Conservation (phyloP, 2,113 vertebrate genomes). For the Carlito syrichta region DNA sequence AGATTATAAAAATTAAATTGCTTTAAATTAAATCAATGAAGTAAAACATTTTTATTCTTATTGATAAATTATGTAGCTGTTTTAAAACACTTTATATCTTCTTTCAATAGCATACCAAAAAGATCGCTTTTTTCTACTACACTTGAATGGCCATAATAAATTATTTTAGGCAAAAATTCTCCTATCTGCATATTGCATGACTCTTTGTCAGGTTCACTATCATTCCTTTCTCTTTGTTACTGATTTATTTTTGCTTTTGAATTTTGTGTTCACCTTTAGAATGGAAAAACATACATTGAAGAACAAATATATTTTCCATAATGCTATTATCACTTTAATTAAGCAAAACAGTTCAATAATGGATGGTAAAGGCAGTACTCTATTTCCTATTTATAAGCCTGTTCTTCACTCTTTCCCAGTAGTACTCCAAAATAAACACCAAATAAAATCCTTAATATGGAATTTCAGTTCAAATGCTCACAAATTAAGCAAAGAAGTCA, state of each 20-base stretch:
- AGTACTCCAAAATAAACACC: conserved; percentile 64
- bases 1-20: conserved; percentile 15
- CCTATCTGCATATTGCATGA: conserved; percentile 63
- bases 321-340: conserved; percentile 41
- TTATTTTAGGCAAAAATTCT: conserved; percentile 48
- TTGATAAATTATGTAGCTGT: conserved; percentile 48
- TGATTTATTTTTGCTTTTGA: conserved; percentile 46
- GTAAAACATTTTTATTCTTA: conserved; percentile 30
- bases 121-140: conserved; percentile 43
- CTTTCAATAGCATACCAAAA: conserved; percentile 42
- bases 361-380: conserved; percentile 40
- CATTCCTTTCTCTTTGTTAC: conserved; percentile 56
- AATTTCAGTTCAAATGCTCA: conserved; percentile 74
- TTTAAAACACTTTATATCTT: conserved; percentile 54
- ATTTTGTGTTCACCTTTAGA: conserved; percentile 37
- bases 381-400: conserved; percentile 48
- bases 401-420: conserved; percentile 44
- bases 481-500: conserved; percentile 75
- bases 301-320: conserved; percentile 22
- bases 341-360: conserved; percentile 41
- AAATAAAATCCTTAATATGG: conserved; percentile 67
- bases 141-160: conserved; percentile 58
- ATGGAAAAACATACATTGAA: conserved; percentile 38
- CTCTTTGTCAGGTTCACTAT: conserved; percentile 57
- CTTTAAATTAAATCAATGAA: conserved; percentile 41